Base-by-base conservation (phyloP, 2,888 invertebrate species). In the Argyresthia goedartella region DNA sequence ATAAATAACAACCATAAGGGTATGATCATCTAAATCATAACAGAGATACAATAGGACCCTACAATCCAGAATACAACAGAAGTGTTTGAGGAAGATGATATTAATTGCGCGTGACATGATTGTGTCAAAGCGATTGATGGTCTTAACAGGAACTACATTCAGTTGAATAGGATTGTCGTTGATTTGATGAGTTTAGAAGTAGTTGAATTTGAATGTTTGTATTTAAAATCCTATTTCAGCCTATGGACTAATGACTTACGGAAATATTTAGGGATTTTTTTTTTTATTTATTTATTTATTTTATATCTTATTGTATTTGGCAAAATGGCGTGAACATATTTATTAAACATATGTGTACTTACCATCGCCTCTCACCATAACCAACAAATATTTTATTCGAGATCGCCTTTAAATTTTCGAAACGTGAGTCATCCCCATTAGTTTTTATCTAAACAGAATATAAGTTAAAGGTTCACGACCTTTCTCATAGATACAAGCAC, bases 41-140 rank as follows among this genome's bases (percentile, higher is more conserved):
- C 43, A 34, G 41, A 33, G 42, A 42, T 11, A 77, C 77, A 80
- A 80, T 71, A 60, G 71, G 59, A 76, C 74, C 75, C 75, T 57
- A 69, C 69, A 70, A 73, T 74, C 65, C 68, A 50, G 50, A 25
- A n/a, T 42, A 34, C 42, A 15, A 15, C 14, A 35, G 41, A 16
- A 50, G 16, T 13, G 39, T 35, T 35, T 47, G 25, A 41, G 41
- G 36, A 50, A 50, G 50, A 42, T 50, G 42, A 69, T 70, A 73
- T 77, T 79, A 80, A 84, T 82, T 80, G 76, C 73, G 71, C 66
- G 75, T 79, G 78, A 79, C 76, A 70, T 73, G 82, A 81, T 71
- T 71, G 73, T 81, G 80, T 76, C 81, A 81, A 73, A 79, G 49
- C 54, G 69, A 73, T 75, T 74, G 73, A 76, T 76, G 69, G 59